These are phyloP conservation scores for Cephalopholis sonnerati DNA, from an alignment of 2,113 vertebrate species.

Conservation along the genomic window DNA sequence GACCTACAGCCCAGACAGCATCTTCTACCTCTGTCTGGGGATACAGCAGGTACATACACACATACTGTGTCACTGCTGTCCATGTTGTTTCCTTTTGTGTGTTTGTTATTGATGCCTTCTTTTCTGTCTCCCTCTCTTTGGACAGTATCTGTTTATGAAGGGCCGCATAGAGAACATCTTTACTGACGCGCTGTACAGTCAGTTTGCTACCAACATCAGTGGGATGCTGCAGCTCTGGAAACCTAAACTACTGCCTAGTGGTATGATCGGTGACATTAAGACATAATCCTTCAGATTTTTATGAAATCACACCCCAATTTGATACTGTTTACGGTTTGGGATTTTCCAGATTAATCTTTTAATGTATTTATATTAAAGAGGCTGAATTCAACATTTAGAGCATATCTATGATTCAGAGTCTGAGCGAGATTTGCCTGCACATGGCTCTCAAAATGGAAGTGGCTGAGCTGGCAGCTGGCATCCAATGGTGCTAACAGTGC, in stretches of 20 bases:
- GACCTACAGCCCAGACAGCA: slow-evolving; percentile 93
- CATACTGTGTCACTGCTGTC: not conserved
- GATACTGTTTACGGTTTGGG: not conserved
- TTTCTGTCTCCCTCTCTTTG: slow-evolving; percentile 23
- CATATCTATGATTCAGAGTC: no score
- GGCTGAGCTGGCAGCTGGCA: no score
- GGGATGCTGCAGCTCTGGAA: slow-evolving; percentile 93
- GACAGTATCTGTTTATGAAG: slow-evolving; percentile 95
- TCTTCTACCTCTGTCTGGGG: slow-evolving; percentile 98
- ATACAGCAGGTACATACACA: slow-evolving; percentile 92
- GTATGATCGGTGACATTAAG: slow-evolving; percentile 76
- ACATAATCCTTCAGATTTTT: not conserved
- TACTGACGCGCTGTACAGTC: slow-evolving; percentile 92
- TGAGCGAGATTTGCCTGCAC: no score
- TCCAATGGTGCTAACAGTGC: no score
- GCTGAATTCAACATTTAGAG: no score
- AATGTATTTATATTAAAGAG: not conserved
- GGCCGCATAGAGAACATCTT: slow-evolving; percentile 99
- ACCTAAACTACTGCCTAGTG: slow-evolving; percentile 89
- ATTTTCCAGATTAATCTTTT: not conserved
- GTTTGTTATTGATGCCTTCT: not conserved
- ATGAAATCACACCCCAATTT: not conserved
- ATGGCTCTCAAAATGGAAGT: no score
- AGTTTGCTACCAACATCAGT: slow-evolving; percentile 93
- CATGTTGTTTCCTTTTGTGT: not conserved